A percentile compares a stretch with the other conserved stretches of the same genome.
These are phyloP conservation scores for Nerophis ophidion DNA, from an alignment of 2,113 vertebrate genomes.

Conservation along the genomic window DNA sequence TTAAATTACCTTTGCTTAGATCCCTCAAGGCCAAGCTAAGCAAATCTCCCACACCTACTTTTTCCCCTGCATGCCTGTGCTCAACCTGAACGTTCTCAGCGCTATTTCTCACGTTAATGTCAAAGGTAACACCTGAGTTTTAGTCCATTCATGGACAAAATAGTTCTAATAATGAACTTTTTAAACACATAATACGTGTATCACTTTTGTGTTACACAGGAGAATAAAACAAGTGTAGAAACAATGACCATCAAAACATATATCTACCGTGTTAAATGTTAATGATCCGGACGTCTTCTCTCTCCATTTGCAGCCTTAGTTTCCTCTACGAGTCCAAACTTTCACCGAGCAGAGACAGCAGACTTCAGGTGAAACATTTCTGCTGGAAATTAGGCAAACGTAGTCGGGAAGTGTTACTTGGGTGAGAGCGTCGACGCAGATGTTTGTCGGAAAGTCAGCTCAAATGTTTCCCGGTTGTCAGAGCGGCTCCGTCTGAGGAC, in stretches of 20 bases:
- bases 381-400: constrained; percentile 21
- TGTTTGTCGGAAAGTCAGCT: not conserved
- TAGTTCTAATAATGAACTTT: not conserved
- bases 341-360: constrained; percentile 37
- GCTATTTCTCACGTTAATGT: not conserved
- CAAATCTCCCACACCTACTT: constrained; percentile 61
- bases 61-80: constrained; percentile 38
- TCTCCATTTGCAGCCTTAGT: constrained; percentile 55
- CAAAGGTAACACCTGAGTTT: not conserved
- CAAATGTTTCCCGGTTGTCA: not conserved
- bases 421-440: not conserved
- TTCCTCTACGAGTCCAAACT: constrained; percentile 45
- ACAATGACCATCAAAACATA: not conserved
- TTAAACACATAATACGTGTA: not conserved
- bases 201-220: not conserved
- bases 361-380: constrained; percentile 70
- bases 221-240: not conserved
- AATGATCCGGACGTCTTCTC: constrained; percentile 31
- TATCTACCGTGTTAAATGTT: constrained; percentile 49
- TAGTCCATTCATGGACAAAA: not conserved
- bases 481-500: constrained; percentile 6
- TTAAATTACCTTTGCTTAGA: constrained; percentile 54
- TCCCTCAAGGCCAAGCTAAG: constrained; percentile 51
- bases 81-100: constrained; percentile 12
- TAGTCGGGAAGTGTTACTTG: constrained; percentile 20